These are phyloP conservation scores for Sternarchorhynchus goeldii DNA, from an alignment of 2,797 vertebrate species.

Conservation along the genomic window DNA sequence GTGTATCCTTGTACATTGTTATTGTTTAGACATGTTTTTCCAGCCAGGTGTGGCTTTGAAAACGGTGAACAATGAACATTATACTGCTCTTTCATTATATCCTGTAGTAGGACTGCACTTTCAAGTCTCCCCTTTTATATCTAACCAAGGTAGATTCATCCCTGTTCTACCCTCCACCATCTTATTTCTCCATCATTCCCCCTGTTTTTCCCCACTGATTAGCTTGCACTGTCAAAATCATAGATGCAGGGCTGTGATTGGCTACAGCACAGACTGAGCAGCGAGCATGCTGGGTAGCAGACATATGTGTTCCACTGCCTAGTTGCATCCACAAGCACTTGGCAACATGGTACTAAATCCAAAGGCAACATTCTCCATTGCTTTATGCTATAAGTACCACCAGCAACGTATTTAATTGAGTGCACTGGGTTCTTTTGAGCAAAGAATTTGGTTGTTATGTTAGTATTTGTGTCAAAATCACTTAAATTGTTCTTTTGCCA, in stretches of 20 bases:
- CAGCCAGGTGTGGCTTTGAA: conserved; percentile 1
- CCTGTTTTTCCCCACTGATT: conserved; percentile 54
- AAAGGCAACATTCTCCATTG: conserved; percentile 28
- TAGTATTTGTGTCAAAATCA: not conserved
- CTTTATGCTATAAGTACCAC: conserved; percentile 21
- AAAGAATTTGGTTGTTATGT: conserved; percentile 8
- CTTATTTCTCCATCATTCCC: conserved; percentile 19
- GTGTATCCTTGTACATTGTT: conserved; percentile 1
- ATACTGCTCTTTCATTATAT: conserved; percentile 19
- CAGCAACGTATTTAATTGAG: conserved; percentile 20
- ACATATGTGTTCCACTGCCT: conserved; percentile 30
- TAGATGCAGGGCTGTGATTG: conserved; percentile 49
- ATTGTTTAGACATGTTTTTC: conserved; percentile 7
- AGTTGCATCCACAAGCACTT: conserved; percentile 25
- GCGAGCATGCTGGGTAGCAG: conserved; percentile 64
- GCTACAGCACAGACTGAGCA: conserved; percentile 57
- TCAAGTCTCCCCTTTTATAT: conserved; percentile 18
- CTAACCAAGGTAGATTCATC: conserved; percentile 11
- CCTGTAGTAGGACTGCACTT: not conserved
- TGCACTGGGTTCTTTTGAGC: not conserved
- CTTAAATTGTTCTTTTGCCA: conserved; percentile 15
- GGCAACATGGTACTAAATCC: not conserved
- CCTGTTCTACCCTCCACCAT: not conserved
- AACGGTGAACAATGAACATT: conserved; percentile 14
- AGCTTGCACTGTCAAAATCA: conserved; percentile 36